These are phyloP conservation scores for Drosophila jambulina DNA, from an alignment of 1,140 invertebrate species.

Conservation along the genomic window DNA sequence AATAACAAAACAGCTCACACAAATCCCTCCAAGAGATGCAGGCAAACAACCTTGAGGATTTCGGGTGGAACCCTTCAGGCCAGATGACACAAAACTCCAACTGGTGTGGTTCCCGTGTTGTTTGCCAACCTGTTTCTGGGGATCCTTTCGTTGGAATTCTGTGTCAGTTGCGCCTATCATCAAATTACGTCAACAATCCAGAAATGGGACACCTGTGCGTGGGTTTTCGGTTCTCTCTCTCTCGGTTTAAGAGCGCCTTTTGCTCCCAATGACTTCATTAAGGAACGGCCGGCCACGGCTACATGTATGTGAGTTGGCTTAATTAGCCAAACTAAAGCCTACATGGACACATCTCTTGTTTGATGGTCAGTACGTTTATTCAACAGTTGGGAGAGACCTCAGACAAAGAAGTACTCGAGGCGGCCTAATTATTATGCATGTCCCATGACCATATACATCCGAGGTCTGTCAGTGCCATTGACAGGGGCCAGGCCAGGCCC, in stretches of 20 bases:
- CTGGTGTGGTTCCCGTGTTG: constrained; percentile 29
- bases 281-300: constrained; percentile 6
- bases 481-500: constrained; percentile 12
- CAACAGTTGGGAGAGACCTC: constrained; percentile 55
- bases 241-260: constrained; percentile 7
- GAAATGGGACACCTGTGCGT: constrained; percentile 68
- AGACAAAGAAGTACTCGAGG: constrained; percentile 35
- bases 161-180: constrained; percentile 62
- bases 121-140: constrained; percentile 25
- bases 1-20: constrained; percentile 33
- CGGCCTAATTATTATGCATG: constrained; percentile 55
- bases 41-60: constrained; percentile 41
- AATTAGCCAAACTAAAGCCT: constrained; percentile 69
- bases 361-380: constrained; percentile 33
- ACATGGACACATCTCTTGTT: constrained; percentile 34
- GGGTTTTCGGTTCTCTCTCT: constrained; percentile 42
- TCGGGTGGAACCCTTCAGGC: neutral
- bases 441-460: constrained; percentile 40
- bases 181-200: constrained; percentile 74
- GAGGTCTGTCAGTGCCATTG: constrained; percentile 53
- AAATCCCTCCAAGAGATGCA: neutral
- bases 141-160: constrained; percentile 32
- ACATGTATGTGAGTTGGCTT: constrained; percentile 31
- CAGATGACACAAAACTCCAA: constrained; percentile 52
- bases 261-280: constrained; percentile 53